Evolutionary conservation across 2,888 invertebrate species (phyloP), one percentile per base, ranked within the genome.

Genomic region (Trachelus stipa): DNA sequence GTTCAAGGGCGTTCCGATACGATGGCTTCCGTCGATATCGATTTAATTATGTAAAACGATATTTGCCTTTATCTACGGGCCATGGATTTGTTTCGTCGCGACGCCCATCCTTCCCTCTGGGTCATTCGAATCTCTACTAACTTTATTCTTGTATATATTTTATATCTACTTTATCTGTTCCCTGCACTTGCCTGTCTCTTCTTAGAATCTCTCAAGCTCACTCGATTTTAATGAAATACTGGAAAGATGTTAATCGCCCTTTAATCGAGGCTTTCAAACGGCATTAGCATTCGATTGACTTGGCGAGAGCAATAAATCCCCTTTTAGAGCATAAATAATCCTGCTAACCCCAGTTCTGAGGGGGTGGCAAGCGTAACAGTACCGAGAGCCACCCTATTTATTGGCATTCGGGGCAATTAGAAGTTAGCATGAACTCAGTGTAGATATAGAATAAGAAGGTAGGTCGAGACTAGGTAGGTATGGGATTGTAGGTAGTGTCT

Each of bases 401-500:
- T 34, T 71, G 33, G 71, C 81, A 85, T 85, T 85, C 82, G 81
- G 83, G 79, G 84, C 82, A 86, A 88, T 87, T 87, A 87, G 84
- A 85, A 83, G 79, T 80, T 80, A 77, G 75, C 77, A 81, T 77
- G 79, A 82, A 79, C 79, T 34, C 77, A 73, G 76, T 79, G 80
- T 79, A 80, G 56, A 56, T 56, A 56, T 56, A 56, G 23, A 23
- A 56, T 56, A 56, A 56, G 23, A 56, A 56, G 56, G 56, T 56
- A 56, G 56, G 56, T 56, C 23, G 56, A 56, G 23, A 2, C 6
- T 56, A 40, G 40, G 23, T 40, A 56, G 56, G 56, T 56, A 56
- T 23, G 23, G 23, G 56, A 56, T 56, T 2, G 56, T 23, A 23
- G 40, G 15, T n/a, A 30, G 37, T 4, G 23, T 12, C 11, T 35